phyloP scores from a whole-genome alignment of 2,888 invertebrate genomes.

The Patella depressa region DNA sequence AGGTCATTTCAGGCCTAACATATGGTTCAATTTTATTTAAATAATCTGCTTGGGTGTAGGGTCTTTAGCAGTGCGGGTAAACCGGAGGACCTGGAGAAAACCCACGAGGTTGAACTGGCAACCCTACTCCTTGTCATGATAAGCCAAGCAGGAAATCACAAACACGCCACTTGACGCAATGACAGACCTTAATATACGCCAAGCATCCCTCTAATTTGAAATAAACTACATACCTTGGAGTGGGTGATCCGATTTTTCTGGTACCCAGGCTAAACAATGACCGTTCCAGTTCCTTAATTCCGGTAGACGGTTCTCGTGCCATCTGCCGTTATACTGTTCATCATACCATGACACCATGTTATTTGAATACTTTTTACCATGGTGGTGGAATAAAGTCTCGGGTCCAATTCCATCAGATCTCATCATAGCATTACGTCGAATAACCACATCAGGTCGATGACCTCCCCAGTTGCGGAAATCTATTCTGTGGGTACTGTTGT shows the following conservation, averaged over 20 bases:
- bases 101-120: too few species aligned
- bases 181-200: too few species aligned
- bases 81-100: too few species aligned
- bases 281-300: slow-evolving; percentile 64
- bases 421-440: slow-evolving; percentile 60
- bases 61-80: too few species aligned
- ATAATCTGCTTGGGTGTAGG: too few species aligned
- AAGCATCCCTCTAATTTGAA: not conserved
- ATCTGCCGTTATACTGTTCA: slow-evolving; percentile 66
- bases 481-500: slow-evolving; percentile 65
- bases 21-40: too few species aligned
- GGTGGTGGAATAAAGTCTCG: slow-evolving; percentile 66
- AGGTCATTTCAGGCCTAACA: too few species aligned
- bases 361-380: slow-evolving; percentile 65
- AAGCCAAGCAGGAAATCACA: too few species aligned
- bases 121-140: too few species aligned
- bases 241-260: slow-evolving; percentile 68
- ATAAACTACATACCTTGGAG: slow-evolving; percentile 58
- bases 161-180: too few species aligned
- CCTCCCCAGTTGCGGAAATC: slow-evolving; percentile 60
- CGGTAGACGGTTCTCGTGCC: slow-evolving; percentile 57
- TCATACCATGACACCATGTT: slow-evolving; percentile 69
- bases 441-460: slow-evolving; percentile 60
- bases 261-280: slow-evolving; percentile 64
- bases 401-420: slow-evolving; percentile 62